Evolutionary conservation across 30 jellyfish, hydroid and myxozoan genomes (phyloP).

Genomic region (Aurelia sp.): DNA sequence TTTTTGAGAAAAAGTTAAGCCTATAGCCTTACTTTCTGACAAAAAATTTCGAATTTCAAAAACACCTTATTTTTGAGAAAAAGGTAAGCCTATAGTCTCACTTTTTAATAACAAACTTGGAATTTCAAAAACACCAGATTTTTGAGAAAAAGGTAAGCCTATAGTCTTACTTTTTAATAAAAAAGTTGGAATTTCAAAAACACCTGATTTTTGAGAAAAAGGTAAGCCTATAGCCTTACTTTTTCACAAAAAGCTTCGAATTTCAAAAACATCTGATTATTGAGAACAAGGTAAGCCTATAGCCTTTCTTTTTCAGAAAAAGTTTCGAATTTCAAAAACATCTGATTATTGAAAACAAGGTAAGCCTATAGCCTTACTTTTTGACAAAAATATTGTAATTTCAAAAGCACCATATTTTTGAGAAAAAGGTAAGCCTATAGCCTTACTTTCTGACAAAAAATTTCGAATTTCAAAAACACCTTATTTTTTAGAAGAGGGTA

Average conservation of each 20-base stretch:
- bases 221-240: neutral
- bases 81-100: neutral
- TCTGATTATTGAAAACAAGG: neutral
- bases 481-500: neutral
- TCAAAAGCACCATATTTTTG: neutral
- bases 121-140: neutral
- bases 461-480: neutral
- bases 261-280: neutral
- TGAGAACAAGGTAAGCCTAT: constrained; percentile 16
- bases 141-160: neutral
- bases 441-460: too few relatives aligned
- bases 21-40: too few relatives aligned
- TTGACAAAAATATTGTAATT: too few relatives aligned
- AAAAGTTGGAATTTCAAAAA: neutral
- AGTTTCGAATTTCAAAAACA: neutral
- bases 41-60: too few relatives aligned
- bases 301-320: constrained; percentile 3
- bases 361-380: too few relatives aligned
- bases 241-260: neutral
- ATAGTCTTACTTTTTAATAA: neutral
- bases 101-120: neutral
- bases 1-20: too few relatives aligned
- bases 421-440: neutral
- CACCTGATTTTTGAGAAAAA: neutral
- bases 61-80: too few relatives aligned